A percentile compares a stretch with the other conserved stretches of the same genome.
Conservation (phyloP, 2,888 invertebrate genomes). For the Oscheius sp. region DNA sequence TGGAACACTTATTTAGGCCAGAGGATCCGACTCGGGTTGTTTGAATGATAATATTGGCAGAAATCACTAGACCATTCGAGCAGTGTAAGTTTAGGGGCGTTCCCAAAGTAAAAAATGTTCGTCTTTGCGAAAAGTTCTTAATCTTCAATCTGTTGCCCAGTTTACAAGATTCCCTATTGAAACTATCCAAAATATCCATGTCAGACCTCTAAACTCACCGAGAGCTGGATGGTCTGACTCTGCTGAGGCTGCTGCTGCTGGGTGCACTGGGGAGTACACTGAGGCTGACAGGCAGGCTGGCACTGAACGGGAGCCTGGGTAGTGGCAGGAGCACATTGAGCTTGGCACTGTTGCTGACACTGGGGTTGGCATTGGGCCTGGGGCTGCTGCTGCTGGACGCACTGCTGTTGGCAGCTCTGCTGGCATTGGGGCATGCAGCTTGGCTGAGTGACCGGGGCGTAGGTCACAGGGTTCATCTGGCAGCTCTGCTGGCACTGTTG, state of each 20-base stretch:
- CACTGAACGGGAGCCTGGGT: constrained; percentile 18
- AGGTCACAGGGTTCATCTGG: constrained; percentile 30
- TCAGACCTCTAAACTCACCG: constrained; percentile 10
- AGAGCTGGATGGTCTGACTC: constrained; percentile 37
- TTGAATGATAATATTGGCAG: not conserved
- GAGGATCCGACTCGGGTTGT: no score
- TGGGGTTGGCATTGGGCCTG: constrained; percentile 51
- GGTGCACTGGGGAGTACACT: constrained; percentile 33
- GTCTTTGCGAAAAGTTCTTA: no score
- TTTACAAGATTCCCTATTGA: no score
- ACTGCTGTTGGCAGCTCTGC: constrained; percentile 47
- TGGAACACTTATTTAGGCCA: not conserved
- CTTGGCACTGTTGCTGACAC: constrained; percentile 38
- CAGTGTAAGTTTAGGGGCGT: no score
- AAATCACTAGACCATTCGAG: no score
- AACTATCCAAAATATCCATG: no score
- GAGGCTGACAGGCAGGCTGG: constrained; percentile 38
- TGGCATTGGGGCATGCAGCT: constrained; percentile 51
- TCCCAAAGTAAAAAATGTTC: no score
- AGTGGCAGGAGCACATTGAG: constrained; percentile 13
- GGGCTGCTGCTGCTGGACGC: constrained; percentile 45
- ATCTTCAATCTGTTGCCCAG: no score
- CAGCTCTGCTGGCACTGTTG: constrained; percentile 39
- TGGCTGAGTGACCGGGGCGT: constrained; percentile 12
- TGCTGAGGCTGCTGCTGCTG: constrained; percentile 37